Evolutionary conservation across 2,797 vertebrate genomes (phyloP), one percentile per base, ranked within the genome.

Genomic region (Lindbergichthys nudifrons): DNA sequence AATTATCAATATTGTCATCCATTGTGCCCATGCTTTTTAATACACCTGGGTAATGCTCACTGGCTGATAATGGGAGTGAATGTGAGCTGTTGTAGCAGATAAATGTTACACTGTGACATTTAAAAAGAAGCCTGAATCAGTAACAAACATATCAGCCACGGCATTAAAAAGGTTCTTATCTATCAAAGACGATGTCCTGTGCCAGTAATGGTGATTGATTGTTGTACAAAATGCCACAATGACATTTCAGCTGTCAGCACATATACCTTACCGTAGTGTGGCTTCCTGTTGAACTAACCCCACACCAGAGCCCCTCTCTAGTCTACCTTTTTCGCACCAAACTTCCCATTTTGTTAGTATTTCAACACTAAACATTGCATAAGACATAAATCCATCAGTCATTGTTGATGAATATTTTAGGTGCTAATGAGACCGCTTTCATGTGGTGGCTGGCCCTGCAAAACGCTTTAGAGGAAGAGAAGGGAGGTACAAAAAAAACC

Each of bases 161-260:
- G 62, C 86, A 86, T 88, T 83, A 89, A 87, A 89, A 85, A 75
- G 77, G 14, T 74, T 81, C 88, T 93, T 92, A 92, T 91, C 92
- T 90, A 53, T 90, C 81, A 81, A 87, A 87, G 85, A 65, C 56
- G 23, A 74, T 85, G 86, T 88, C 79, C 79, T 81, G 77, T 76
- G 80, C 85, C 75, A 73, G 85, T 86, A 85, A 86, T 83, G 81
- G 80, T 89, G 90, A 92, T 89, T 88, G 91, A 92, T 83, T 87
- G 89, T 78, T 89, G 89, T 69, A 85, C 86, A 90, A 94, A 93
- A 94, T 91, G 89, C 88, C 92, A 91, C 85, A 83, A 90, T 91
- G 91, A 89, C 92, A 93, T 93, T 93, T 93, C 79, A 79, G 87
- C 77, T 85, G 86, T 92, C 88, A 89, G 81, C 81, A 84, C 47